Conservation (phyloP, 2,888 invertebrate species). For the Acrobasis consociella region DNA sequence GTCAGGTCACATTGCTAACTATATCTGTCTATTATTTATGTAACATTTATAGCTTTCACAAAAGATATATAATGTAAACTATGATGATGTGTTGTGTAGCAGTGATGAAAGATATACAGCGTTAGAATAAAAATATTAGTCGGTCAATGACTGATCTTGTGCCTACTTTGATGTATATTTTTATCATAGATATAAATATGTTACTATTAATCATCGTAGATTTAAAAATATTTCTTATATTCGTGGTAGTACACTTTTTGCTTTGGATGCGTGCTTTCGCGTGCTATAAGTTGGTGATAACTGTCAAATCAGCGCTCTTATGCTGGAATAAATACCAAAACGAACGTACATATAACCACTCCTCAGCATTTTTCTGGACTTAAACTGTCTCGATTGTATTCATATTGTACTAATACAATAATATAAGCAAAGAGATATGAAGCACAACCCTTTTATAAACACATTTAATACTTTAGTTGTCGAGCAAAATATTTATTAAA, state of each 20-base stretch:
- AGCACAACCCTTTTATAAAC: too few species aligned
- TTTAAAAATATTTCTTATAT: not conserved
- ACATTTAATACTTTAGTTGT: too few species aligned
- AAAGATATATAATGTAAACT: not conserved
- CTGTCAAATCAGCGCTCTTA: too few species aligned
- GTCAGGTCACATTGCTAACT: slow-evolving; percentile 11
- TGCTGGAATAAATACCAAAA: too few species aligned
- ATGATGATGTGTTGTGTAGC: not conserved
- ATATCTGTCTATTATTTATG: slow-evolving; percentile 14
- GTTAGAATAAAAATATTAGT: not conserved
- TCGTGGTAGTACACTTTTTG: not conserved
- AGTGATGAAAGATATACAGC: not conserved
- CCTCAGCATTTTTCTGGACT: too few species aligned
- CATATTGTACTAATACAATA: too few species aligned
- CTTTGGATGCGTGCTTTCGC: too few species aligned
- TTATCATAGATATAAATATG: not conserved
- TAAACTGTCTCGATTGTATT: too few species aligned
- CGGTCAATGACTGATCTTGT: slow-evolving; percentile 9
- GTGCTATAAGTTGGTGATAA: too few species aligned
- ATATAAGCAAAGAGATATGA: too few species aligned
- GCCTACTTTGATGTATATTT: not conserved
- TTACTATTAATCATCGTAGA: not conserved
- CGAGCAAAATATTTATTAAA: too few species aligned
- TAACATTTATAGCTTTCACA: slow-evolving; percentile 3
- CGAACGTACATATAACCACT: too few species aligned